Conservation (phyloP, 1,140 invertebrate species). For the Dryas iulia region DNA sequence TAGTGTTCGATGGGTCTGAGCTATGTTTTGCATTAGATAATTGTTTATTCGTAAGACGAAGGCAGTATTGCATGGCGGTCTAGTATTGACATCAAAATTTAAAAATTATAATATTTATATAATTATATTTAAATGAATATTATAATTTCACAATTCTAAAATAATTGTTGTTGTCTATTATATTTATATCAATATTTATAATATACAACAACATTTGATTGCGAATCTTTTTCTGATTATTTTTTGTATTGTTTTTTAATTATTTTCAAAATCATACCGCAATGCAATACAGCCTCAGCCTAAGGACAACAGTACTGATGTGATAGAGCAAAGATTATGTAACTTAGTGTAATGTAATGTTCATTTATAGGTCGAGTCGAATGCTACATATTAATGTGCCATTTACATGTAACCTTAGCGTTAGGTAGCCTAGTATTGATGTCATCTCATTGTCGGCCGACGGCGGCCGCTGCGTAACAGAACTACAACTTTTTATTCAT, state of each 20-base stretch:
- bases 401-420: conserved; percentile 60
- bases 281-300: conserved; percentile 17
- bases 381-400: conserved; percentile 74
- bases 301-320: conserved; percentile 47
- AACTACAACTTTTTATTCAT: background rate
- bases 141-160: too few species aligned
- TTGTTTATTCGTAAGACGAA: conserved; percentile 22
- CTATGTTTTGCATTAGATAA: conserved; percentile 14
- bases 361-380: conserved; percentile 54
- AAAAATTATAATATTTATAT: too few species aligned
- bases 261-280: background rate
- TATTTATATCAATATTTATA: too few species aligned
- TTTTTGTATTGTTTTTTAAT: background rate
- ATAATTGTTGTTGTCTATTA: too few species aligned
- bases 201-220: too few species aligned
- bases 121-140: too few species aligned
- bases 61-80: conserved; percentile 17
- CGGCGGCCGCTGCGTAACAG: background rate
- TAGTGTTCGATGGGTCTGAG: background rate
- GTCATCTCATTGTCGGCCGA: conserved; percentile 34
- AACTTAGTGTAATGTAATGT: conserved; percentile 30
- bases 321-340: conserved; percentile 68
- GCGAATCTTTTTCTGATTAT: background rate
- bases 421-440: conserved; percentile 33
- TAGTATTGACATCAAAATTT: background rate